A percentile compares a stretch with the other conserved stretches of the same genome.
phyloP scores from a whole-genome alignment of 2,888 invertebrate genomes.

The Platycheirus albimanus region DNA sequence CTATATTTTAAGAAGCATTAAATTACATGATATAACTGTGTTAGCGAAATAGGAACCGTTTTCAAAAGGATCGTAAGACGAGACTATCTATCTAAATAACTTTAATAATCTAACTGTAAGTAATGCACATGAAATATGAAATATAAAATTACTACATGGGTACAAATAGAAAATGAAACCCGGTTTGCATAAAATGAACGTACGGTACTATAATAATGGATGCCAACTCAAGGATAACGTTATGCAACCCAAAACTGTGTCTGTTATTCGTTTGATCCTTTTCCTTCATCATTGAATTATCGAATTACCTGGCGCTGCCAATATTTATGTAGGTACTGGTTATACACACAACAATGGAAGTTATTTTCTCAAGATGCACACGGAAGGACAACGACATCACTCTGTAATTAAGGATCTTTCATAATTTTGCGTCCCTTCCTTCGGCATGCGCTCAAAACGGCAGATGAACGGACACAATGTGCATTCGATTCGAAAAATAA shows the following conservation, averaged over 20 bases:
- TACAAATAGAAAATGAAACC: conserved; percentile 50
- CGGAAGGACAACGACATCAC: conserved; percentile 49
- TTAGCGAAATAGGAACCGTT: conserved; percentile 21
- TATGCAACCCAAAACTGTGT: conserved; percentile 60
- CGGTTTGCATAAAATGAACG: conserved; percentile 61
- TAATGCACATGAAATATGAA: conserved; percentile 35
- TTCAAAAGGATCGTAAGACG: conserved; percentile 52
- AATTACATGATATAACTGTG: conserved; percentile 76
- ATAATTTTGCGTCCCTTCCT: conserved; percentile 56
- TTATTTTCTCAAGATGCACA: conserved; percentile 49
- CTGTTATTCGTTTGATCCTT: conserved; percentile 46
- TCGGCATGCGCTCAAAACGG: conserved; percentile 51
- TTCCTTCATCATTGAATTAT: conserved; percentile 58
- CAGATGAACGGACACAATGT: conserved; percentile 70
- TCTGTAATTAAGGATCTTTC: conserved; percentile 58
- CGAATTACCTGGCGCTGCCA: conserved; percentile 64
- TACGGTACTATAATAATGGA: no score
- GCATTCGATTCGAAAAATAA: conserved; percentile 52
- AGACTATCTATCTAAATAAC: conserved; percentile 48
- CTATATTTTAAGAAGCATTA: conserved; percentile 77
- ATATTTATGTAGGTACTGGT: conserved; percentile 9
- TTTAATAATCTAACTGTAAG: conserved; percentile 64
- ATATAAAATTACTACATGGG: conserved; percentile 53
- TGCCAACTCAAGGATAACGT: conserved; percentile 28
- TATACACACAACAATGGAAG: conserved; percentile 43